phyloP scores from a whole-genome alignment of 2,888 invertebrate genomes.

The Lasius platythorax region DNA sequence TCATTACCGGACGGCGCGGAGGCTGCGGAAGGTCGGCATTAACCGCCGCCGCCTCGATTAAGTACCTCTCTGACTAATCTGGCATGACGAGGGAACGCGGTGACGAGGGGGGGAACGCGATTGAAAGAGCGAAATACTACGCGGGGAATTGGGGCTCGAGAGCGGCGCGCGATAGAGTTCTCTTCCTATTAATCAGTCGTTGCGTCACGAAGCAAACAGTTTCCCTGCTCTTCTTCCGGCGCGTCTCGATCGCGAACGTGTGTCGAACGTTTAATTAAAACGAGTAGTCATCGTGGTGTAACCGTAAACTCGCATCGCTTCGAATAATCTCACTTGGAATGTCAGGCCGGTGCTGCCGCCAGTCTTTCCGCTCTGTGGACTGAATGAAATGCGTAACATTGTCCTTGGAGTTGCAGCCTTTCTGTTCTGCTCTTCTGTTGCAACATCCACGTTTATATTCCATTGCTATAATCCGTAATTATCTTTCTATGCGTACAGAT shows the following conservation, averaged over 20 bases:
- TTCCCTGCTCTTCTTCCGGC: neutral
- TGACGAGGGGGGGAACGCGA: neutral
- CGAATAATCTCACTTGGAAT: conserved; percentile 27
- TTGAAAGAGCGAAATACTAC: neutral
- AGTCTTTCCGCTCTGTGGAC: conserved; percentile 25
- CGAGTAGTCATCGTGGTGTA: neutral
- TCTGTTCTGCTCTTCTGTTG: conserved; percentile 23
- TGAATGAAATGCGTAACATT: conserved; percentile 47
- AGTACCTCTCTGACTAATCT: conserved; percentile 54
- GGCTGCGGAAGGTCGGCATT: conserved; percentile 51
- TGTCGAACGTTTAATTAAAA: conserved; percentile 10
- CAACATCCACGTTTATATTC: conserved; percentile 27
- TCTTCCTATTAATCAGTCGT: neutral
- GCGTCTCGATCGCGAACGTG: neutral
- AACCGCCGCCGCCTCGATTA: conserved; percentile 41
- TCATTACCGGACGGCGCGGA: conserved; percentile 57
- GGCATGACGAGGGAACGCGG: conserved; percentile 8
- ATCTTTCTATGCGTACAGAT: conserved; percentile 19
- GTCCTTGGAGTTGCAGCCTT: conserved; percentile 42
- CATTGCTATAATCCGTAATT: conserved; percentile 22
- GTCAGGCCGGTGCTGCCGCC: neutral
- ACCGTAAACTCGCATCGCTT: conserved; percentile 9
- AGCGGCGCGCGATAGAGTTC: neutral
- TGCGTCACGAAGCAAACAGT: neutral
- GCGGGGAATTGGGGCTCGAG: neutral